phyloP scores from a whole-genome alignment of 2,797 vertebrate species.

The Onychomys leucogaster region DNA sequence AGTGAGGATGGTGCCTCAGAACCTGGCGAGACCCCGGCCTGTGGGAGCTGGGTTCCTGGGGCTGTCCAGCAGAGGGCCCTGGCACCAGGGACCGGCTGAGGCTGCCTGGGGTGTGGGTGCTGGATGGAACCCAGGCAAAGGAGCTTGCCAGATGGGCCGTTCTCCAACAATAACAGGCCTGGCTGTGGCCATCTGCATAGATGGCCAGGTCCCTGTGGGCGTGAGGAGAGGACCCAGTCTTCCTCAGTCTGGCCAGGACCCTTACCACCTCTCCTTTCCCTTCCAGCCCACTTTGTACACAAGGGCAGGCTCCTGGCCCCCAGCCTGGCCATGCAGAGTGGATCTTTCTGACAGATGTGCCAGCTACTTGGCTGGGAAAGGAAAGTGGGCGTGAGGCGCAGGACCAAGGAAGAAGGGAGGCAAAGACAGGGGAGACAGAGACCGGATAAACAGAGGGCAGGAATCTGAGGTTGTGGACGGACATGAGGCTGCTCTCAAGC shows the following conservation, averaged over 20 bases:
- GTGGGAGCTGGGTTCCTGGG: neutral
- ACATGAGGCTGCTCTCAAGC: slow-evolving; percentile 47
- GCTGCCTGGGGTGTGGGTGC: slow-evolving; percentile 16
- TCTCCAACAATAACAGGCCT: slow-evolving; percentile 75
- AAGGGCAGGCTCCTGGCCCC: neutral
- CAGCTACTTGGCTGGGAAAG: slow-evolving; percentile 43
- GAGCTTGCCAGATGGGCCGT: slow-evolving; percentile 57
- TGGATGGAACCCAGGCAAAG: slow-evolving; percentile 70
- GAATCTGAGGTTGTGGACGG: neutral
- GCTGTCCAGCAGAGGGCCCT: slow-evolving; percentile 72
- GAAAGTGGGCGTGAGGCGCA: slow-evolving; percentile 20
- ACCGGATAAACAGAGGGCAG: slow-evolving; percentile 69
- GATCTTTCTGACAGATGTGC: slow-evolving; percentile 33
- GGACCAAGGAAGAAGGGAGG: slow-evolving; percentile 15
- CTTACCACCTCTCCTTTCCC: slow-evolving; percentile 55
- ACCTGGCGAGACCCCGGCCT: neutral
- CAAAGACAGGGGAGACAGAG: slow-evolving; percentile 42
- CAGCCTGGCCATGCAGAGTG: neutral
- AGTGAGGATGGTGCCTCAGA: neutral
- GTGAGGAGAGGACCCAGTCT: slow-evolving; percentile 20
- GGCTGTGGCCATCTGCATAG: slow-evolving; percentile 29
- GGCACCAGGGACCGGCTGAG: neutral
- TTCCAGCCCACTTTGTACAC: neutral
- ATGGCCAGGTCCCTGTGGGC: neutral
- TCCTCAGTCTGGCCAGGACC: slow-evolving; percentile 43